These are phyloP conservation scores for Athalia rosae DNA, from an alignment of 2,888 invertebrate species.

Conservation along the genomic window DNA sequence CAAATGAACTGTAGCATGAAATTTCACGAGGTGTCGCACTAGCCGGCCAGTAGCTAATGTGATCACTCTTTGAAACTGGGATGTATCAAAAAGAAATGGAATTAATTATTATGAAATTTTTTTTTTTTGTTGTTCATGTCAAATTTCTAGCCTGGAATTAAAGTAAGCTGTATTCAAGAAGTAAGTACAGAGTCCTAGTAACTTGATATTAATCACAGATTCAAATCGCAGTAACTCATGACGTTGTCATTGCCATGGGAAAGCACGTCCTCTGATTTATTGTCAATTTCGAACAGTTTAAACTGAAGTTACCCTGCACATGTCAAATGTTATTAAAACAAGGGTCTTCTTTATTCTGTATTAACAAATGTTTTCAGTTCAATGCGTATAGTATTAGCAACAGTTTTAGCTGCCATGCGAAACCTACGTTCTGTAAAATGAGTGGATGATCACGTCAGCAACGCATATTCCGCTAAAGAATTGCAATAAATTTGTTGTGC, in stretches of 20 bases:
- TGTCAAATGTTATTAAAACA: not conserved
- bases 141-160: not conserved
- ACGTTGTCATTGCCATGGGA: not conserved
- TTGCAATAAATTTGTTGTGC: conserved; percentile 43
- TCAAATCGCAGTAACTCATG: not conserved
- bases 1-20: too few relatives aligned
- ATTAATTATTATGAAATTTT: not conserved
- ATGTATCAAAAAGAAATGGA: not conserved
- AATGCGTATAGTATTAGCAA: conserved; percentile 11
- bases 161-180: not conserved
- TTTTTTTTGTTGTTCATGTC: not conserved
- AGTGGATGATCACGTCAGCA: conserved; percentile 5
- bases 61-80: too few relatives aligned
- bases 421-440: not conserved
- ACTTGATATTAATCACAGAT: conserved; percentile 17
- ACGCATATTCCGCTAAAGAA: conserved; percentile 14
- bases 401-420: conserved; percentile 2
- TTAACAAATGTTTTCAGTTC: not conserved
- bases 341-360: too few relatives aligned
- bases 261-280: conserved; percentile 5
- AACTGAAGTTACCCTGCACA: conserved; percentile 17
- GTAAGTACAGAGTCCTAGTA: not conserved
- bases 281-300: conserved; percentile 32
- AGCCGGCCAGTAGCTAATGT: too few relatives aligned
- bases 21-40: too few relatives aligned